Conservation (phyloP, 2,113 vertebrate genomes). For the Heteronetta atricapilla region DNA sequence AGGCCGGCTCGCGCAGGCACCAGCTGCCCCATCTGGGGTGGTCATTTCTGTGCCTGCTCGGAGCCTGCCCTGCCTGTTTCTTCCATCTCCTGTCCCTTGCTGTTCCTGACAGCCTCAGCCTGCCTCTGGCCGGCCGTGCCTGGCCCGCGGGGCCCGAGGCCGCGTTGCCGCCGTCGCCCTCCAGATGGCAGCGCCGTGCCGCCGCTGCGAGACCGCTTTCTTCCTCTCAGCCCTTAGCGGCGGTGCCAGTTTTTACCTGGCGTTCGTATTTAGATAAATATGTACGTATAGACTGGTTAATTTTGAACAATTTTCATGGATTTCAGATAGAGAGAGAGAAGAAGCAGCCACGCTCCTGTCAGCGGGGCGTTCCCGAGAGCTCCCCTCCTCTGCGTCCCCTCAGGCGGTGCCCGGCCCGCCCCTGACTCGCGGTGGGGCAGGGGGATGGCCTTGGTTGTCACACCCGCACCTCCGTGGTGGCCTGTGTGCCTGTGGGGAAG, state of each 20-base stretch:
- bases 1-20: rapidly evolving
- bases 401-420: not conserved
- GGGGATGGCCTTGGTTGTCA: no score
- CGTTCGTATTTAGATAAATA: rapidly evolving
- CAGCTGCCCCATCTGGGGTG: not conserved
- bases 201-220: not conserved
- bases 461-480: not conserved
- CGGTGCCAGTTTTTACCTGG: not conserved
- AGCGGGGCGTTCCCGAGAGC: not conserved
- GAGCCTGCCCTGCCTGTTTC: not conserved
- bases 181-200: conserved; percentile 7
- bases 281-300: not conserved
- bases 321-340: not conserved
- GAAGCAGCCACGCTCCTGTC: not conserved
- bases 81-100: not conserved
- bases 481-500: not conserved
- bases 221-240: not conserved
- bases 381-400: no score
- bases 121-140: not conserved
- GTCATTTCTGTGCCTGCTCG: not conserved
- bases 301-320: not conserved
- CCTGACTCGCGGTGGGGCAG: no score
- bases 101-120: not conserved
- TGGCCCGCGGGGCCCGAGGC: not conserved
- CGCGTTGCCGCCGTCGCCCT: not conserved